phyloP scores from a whole-genome alignment of 2,888 invertebrate genomes.

The Acanthosepion pharaonis region DNA sequence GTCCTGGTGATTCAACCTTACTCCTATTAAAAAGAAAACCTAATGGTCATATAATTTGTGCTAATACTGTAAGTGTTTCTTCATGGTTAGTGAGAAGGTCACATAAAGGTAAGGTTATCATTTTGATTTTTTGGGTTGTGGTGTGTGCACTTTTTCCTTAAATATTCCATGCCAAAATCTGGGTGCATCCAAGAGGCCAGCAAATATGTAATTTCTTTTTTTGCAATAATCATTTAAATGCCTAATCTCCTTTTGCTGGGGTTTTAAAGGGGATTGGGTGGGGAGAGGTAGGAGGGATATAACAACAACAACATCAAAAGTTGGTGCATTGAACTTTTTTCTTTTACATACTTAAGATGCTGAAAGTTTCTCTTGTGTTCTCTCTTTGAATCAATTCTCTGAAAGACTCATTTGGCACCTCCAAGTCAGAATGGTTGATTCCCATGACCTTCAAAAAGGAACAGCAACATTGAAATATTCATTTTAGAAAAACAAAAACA shows the following conservation, averaged over 20 bases:
- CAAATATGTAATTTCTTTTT: too few relatives aligned
- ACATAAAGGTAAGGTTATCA: too few relatives aligned
- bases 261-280: background rate
- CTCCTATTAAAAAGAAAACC: too few relatives aligned
- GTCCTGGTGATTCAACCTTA: too few relatives aligned
- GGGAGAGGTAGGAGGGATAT: background rate
- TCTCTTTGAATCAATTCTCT: background rate
- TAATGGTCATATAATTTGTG: too few relatives aligned
- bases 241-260: background rate
- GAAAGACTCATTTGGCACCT: background rate
- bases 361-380: background rate
- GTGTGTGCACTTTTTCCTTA: too few relatives aligned
- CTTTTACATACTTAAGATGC: background rate
- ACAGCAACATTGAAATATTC: background rate
- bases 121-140: too few relatives aligned
- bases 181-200: too few relatives aligned
- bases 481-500: background rate
- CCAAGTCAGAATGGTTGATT: background rate
- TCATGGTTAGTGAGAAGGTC: too few relatives aligned
- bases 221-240: too few relatives aligned
- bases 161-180: too few relatives aligned
- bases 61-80: too few relatives aligned
- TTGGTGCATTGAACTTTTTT: background rate
- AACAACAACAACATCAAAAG: background rate
- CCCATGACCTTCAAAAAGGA: background rate